Conservation (phyloP, 2,888 invertebrate species). For the Metacarcinus magister region DNA sequence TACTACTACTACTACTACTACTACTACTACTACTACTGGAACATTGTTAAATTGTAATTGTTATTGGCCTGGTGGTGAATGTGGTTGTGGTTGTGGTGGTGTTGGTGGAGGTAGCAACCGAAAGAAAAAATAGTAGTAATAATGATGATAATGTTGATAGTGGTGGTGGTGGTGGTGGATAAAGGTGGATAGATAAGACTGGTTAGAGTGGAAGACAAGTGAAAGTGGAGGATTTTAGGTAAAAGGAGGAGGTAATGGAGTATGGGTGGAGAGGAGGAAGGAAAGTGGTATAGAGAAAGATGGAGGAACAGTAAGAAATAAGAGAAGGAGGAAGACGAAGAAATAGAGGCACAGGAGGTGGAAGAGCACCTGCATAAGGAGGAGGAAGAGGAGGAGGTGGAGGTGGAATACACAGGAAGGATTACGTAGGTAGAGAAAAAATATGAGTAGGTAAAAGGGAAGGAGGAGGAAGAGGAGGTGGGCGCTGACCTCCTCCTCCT, state of each 20-base stretch:
- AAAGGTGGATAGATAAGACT: background rate
- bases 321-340: background rate
- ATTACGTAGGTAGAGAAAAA: background rate
- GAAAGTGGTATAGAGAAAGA: background rate
- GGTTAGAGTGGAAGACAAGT: background rate
- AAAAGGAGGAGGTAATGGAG: background rate
- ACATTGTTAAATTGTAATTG: background rate
- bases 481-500: background rate
- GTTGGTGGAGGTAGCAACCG: background rate
- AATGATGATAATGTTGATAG: background rate
- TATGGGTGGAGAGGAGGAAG: background rate
- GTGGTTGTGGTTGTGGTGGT: constrained; percentile 5
- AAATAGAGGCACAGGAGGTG: background rate
- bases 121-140: background rate
- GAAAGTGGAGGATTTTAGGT: background rate
- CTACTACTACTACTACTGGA: no score
- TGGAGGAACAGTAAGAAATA: background rate
- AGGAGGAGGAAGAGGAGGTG: background rate
- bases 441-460: background rate
- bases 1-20: background rate
- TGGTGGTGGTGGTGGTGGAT: background rate
- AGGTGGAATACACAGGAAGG: background rate
- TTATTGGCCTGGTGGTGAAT: background rate
- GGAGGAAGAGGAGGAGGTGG: background rate
- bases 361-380: background rate